These are phyloP conservation scores for Xestia sexstrigata DNA, from an alignment of 2,888 invertebrate species.

Conservation along the genomic window DNA sequence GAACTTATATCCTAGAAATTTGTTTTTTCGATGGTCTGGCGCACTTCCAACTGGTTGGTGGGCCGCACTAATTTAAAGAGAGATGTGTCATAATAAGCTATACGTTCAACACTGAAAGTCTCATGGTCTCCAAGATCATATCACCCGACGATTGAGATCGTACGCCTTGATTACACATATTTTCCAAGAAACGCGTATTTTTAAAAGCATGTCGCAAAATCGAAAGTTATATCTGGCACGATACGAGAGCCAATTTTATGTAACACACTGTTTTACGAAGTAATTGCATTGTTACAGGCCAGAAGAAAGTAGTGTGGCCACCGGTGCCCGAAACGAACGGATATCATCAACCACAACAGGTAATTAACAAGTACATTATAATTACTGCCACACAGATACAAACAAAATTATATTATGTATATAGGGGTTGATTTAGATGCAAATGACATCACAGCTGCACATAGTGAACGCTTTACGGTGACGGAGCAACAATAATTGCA, in stretches of 20 bases:
- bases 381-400: conserved; percentile 22
- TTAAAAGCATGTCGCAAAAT: conserved; percentile 53
- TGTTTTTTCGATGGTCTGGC: conserved; percentile 84
- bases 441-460: conserved; percentile 80
- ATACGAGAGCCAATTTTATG: conserved; percentile 43
- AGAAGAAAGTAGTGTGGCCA: conserved; percentile 97
- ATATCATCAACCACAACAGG: conserved; percentile 92
- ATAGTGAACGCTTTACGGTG: conserved; percentile 81
- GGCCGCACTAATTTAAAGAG: conserved; percentile 84
- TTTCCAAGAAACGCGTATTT: conserved; percentile 63
- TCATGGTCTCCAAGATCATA: conserved; percentile 74
- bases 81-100: conserved; percentile 86
- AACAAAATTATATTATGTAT: conserved; percentile 61
- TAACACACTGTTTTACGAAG: conserved; percentile 43
- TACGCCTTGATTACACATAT: conserved; percentile 68
- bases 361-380: conserved; percentile 72
- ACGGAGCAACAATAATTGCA: conserved; percentile 76
- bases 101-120: conserved; percentile 77
- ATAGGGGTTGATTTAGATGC: conserved; percentile 72
- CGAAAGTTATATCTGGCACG: conserved; percentile 36
- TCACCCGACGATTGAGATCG: conserved; percentile 72
- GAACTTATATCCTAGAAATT: conserved; percentile 71
- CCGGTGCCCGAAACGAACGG: conserved; percentile 93
- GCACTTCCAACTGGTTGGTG: conserved; percentile 81
- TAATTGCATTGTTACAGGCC: conserved; percentile 91